A percentile compares a stretch with the other conserved stretches of the same genome.
phyloP scores from a whole-genome alignment of 2,797 vertebrate genomes.

The Pempheris klunzingeri region DNA sequence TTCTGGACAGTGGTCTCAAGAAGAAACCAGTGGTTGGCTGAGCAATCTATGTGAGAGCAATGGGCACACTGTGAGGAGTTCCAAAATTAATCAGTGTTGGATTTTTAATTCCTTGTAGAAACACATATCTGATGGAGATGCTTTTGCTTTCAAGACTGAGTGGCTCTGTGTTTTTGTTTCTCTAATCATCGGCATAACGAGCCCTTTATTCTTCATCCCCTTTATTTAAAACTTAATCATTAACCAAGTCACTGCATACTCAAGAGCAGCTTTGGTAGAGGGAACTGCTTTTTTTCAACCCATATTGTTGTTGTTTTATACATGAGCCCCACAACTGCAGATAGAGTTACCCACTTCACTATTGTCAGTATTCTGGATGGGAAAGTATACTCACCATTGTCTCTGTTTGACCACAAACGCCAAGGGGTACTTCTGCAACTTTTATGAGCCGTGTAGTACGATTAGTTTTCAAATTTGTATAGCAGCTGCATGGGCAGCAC shows the following conservation, averaged over 20 bases:
- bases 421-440: slow-evolving; percentile 32
- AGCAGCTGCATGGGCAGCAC: neutral
- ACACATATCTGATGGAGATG: slow-evolving; percentile 5
- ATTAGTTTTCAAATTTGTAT: slow-evolving; percentile 29
- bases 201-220: neutral
- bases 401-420: slow-evolving; percentile 56
- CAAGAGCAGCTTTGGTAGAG: slow-evolving; percentile 1
- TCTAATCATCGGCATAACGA: slow-evolving; percentile 7
- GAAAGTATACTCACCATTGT: slow-evolving; percentile 60
- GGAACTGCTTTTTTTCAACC: slow-evolving; percentile 4
- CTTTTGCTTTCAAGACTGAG: neutral
- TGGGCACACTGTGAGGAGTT: neutral
- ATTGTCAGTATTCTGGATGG: slow-evolving; percentile 29
- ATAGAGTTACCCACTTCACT: slow-evolving; percentile 55
- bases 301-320: slow-evolving; percentile 44
- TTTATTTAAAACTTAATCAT: neutral
- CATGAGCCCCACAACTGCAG: slow-evolving; percentile 35
- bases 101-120: neutral
- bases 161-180: neutral
- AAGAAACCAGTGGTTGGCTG: slow-evolving; percentile 1
- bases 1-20: slow-evolving; percentile 25
- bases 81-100: slow-evolving; percentile 3
- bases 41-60: neutral
- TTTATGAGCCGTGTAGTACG: slow-evolving; percentile 35
- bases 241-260: neutral